These are phyloP conservation scores for Trichopoda pennipes DNA, from an alignment of 2,888 invertebrate genomes.

Conservation along the genomic window DNA sequence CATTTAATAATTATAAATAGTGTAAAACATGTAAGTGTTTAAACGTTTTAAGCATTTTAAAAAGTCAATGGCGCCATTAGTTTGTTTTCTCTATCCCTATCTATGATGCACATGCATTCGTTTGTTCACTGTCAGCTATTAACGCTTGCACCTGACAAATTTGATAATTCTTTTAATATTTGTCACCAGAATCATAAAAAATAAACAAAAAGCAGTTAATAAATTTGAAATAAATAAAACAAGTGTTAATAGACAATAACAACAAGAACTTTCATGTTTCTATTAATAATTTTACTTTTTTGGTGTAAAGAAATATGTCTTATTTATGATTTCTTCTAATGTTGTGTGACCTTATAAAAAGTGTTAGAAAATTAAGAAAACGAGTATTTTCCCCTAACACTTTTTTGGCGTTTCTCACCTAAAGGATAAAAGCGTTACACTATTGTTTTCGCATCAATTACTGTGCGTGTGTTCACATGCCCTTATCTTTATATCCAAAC, in stretches of 20 bases:
- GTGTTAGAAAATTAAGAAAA: too few species aligned
- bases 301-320: too few species aligned
- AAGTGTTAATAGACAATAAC: conserved; percentile 36
- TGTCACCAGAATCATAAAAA: conserved; percentile 22
- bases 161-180: conserved; percentile 48
- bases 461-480: too few species aligned
- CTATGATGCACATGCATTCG: background rate
- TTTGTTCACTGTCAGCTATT: conserved; percentile 12
- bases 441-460: too few species aligned
- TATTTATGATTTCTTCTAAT: too few species aligned
- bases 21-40: conserved; percentile 60
- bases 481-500: too few species aligned
- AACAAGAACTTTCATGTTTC: conserved; percentile 24
- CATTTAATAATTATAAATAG: conserved; percentile 57
- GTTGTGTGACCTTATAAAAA: too few species aligned
- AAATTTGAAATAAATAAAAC: background rate
- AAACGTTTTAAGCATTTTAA: conserved; percentile 72
- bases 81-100: background rate
- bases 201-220: conserved; percentile 14
- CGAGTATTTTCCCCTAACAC: too few species aligned
- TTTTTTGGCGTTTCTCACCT: too few species aligned
- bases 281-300: too few species aligned
- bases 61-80: conserved; percentile 73
- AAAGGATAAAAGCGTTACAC: too few species aligned
- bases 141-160: conserved; percentile 49